Base-by-base conservation (phyloP, 2,113 vertebrate species). In the Onychostruthus taczanowskii region DNA sequence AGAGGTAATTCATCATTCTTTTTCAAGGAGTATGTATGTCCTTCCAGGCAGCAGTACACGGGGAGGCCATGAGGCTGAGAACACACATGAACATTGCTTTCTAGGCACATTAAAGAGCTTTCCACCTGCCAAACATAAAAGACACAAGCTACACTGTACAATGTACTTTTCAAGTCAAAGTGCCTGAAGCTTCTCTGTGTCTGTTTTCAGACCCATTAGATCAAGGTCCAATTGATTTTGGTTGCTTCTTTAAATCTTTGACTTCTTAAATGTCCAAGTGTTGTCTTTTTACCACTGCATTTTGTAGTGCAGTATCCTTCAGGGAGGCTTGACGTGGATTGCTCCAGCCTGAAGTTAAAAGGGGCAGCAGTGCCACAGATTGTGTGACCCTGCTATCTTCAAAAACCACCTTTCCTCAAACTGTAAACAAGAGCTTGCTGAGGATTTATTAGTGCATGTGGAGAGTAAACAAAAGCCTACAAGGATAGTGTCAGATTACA, bases 401-500 rank as follows among this genome's bases (percentile, higher is more conserved):
- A 87, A 62, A 96, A 92, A 94, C 46, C 76, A 89, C 80, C 84
- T 89, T 92, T 94, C 67, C 67, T 90, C 83, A 37, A 89, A 93
- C 35, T 93, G 73, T 97, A 94, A 96, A 96, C 91, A 96, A 93
- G 86, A 73, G 87, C 77, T 96, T 89, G 73, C 50, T 55, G 55
- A 87, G 89, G 91, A 96, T 94, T 96, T 95, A 95, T 95, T 92
- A 84, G 91, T 85, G 84, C 87, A 78, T 75, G 75, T 64, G 61
- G 64, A 94, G 74, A 62, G 81, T 95, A 97, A 96, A 95, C 87
- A 88, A 96, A 95, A 92, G 62, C 77, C 82, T 94, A 63, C 46
- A 58, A 84, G 66, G 76, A 79, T 66, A 1, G 9, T 84, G 67
- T 73, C 72, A 83, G 87, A 80, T 96, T 94, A 89, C 85, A 69